Evolutionary conservation across 2,797 vertebrate genomes (phyloP), one percentile per base, ranked within the genome.

Genomic region (Danionella dracula): DNA sequence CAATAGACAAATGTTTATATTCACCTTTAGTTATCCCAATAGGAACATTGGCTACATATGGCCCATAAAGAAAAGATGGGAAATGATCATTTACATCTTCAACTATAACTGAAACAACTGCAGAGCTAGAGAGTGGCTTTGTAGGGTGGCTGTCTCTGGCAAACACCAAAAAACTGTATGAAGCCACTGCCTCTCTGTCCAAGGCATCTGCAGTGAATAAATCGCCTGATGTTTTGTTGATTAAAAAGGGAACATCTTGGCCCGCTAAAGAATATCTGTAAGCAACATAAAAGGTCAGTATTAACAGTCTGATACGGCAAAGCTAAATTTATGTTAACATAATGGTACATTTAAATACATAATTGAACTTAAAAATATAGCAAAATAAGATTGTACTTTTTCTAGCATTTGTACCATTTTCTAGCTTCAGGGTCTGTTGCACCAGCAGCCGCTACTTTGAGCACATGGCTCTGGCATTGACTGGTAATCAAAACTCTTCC

Each of bases 41-140:
- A 38, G 87, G 82, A 44, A 90, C 79, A 68, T 90, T 84, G 15
- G 87, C 85, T 64, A 90, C 84, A 72, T 88, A 90, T 5, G 87
- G 89, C 59, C 83, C 81, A 77, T 90, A 80, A 53, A 84, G 69
- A 73, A 91, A 89, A 65, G 84, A 78, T 1, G 90, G 90, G 72
- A 76, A 68, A 64, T 88, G 72, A 76, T 91, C 89, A 29, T 91
- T 91, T 46, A 87, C 72, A 68, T 90, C 90, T 17, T 69, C 79
- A 59, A 91, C 71, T 1, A 79, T 78, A 40, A 90, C 83, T 15
- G 65, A 81, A 12, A 91, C 83, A 12, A 77, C 62, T 56, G 84
- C 80, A 34, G 83, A 87, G 77, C 76, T 88, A 13, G 86, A 87
- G 7, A 87, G 76, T 65, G 85, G 80, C 59, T 72, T 53, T 10